Conservation (phyloP, 1,140 invertebrate genomes). For the Phymorhynchus buccinoides region DNA sequence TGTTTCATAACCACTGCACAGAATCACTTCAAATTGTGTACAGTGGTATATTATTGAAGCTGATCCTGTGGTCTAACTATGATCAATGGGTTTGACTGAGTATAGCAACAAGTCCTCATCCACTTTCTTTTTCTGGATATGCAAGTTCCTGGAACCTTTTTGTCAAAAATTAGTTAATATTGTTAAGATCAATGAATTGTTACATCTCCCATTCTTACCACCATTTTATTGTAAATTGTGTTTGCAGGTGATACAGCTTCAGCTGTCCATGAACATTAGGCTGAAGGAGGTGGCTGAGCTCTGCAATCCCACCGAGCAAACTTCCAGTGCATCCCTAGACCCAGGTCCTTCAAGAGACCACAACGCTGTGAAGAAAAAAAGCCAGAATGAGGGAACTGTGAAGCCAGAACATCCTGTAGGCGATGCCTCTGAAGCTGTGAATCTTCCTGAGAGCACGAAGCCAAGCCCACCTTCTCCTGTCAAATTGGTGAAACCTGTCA, state of each 20-base stretch:
- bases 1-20: no score
- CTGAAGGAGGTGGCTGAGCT: slow-evolving; percentile 36
- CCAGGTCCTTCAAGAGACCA: neutral
- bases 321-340: neutral
- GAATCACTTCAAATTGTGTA: no score
- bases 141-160: no score
- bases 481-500: neutral
- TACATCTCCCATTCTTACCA: no score
- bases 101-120: no score
- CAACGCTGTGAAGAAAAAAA: neutral
- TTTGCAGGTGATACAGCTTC: slow-evolving; percentile 38
- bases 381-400: neutral
- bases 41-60: no score
- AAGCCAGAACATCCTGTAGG: neutral
- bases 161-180: no score
- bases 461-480: neutral
- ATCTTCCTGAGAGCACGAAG: neutral
- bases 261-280: slow-evolving; percentile 15
- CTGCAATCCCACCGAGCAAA: neutral
- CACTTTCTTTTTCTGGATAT: no score
- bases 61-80: no score
- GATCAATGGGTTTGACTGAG: no score
- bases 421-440: neutral
- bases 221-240: neutral
- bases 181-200: no score